Base-by-base conservation (phyloP, 2,888 invertebrate species). In the Nebria salina region DNA sequence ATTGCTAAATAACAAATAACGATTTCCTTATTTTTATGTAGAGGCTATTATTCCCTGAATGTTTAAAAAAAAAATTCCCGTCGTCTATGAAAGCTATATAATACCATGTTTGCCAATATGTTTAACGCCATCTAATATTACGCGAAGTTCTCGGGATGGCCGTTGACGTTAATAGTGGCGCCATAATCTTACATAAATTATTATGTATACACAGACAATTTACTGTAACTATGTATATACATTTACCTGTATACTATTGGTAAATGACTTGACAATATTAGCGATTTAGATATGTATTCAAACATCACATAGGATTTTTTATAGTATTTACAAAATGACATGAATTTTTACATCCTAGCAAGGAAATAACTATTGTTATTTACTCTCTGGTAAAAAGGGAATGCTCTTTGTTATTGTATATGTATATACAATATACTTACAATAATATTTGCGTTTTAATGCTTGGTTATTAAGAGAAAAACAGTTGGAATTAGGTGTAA, bases 141-240 rank as follows among this genome's bases (percentile, higher is more conserved):
- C 54, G 54, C 54, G 54, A 54, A 65, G 78, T 78, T 78, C 78
- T 9, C 42, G 65, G 65, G 66, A 78, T 74, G 78, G 78, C 73
- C 78, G 25, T 65, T 78, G 78, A 78, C 78, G 73, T 78, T 78
- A 78, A 78, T 74, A 78, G 78, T 74, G 78, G 78, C 78, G 78
- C 78, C 78, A 78, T 73, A 72, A 78, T 78, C 78, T 72, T 34
- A 73, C 78, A 78, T 78, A 78, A 78, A 78, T 78, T 73, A 78
- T 74, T 72, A 73, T 65, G 73, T 78, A 78, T 78, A 65, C 65
- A 34, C 73, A 73, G 70, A 70, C 72, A 77, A 77, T 77, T 77
- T 54, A 72, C 70, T 43, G 34, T 77, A 54, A 43, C 26, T 72
- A 25, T 72, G 9, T 77, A 34, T 43, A 20, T 34, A 42, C 64